A percentile compares a stretch with the other conserved stretches of the same genome.
Conservation (phyloP, 2,888 invertebrate species). For the Oeneis ivallda region DNA sequence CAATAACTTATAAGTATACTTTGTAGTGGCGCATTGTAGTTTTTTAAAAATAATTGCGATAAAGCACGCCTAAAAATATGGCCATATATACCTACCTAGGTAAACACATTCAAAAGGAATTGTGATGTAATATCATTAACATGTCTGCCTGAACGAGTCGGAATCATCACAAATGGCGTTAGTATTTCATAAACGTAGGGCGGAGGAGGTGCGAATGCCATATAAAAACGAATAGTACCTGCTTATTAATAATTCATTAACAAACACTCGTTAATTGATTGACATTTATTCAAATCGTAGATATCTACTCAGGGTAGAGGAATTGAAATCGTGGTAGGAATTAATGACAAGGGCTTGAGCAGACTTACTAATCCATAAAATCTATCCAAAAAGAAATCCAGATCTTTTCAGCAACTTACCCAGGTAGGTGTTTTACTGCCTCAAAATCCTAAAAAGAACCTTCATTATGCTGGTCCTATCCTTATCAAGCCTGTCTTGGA, state of each 20-base stretch:
- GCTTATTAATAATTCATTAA: conserved; percentile 33
- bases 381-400: too few relatives aligned
- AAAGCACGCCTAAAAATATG: too few relatives aligned
- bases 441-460: too few relatives aligned
- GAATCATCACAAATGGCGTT: background rate
- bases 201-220: conserved; percentile 27
- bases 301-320: conserved; percentile 1
- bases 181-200: conserved; percentile 19
- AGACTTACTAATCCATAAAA: background rate
- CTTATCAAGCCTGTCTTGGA: too few relatives aligned
- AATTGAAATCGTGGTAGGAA: conserved; percentile 16
- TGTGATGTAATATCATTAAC: background rate
- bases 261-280: conserved; percentile 22
- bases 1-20: too few relatives aligned
- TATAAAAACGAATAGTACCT: conserved; percentile 15
- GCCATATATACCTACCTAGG: too few relatives aligned
- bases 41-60: too few relatives aligned
- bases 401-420: background rate
- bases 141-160: background rate
- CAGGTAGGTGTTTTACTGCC: too few relatives aligned
- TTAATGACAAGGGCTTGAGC: background rate
- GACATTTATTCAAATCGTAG: conserved; percentile 25
- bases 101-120: too few relatives aligned
- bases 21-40: too few relatives aligned
- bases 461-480: too few relatives aligned